These are phyloP conservation scores for Alligator mississippiensis DNA, from an alignment of 2,113 vertebrate species.

Conservation along the genomic window DNA sequence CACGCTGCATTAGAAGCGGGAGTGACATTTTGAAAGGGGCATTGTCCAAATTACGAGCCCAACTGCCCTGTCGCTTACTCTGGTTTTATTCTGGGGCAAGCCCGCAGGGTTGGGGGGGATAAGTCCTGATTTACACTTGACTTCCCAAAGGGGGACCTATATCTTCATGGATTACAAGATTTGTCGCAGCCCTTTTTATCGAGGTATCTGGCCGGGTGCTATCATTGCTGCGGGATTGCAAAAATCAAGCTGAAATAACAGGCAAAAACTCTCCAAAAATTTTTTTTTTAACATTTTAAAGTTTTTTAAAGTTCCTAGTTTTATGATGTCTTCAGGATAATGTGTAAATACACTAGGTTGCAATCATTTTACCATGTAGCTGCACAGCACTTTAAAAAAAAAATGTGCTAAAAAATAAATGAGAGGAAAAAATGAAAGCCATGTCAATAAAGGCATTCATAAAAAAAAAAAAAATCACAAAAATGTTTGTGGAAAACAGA, in stretches of 20 bases:
- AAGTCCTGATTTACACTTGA: background rate
- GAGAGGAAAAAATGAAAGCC: background rate
- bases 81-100: background rate
- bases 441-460: background rate
- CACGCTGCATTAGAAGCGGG: background rate
- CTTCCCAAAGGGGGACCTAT: background rate
- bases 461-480: background rate
- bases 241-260: background rate
- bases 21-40: background rate
- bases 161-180: background rate
- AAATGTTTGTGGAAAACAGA: background rate
- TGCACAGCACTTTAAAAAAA: too few relatives aligned
- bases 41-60: background rate
- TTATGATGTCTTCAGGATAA: background rate
- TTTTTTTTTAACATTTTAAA: too few relatives aligned
- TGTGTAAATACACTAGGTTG: background rate
- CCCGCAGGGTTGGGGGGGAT: background rate
- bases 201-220: background rate
- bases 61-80: background rate
- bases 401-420: too few relatives aligned
- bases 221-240: background rate
- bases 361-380: too few relatives aligned
- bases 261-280: too few relatives aligned
- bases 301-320: too few relatives aligned
- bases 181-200: background rate